Percentiles rank a stretch among this genome's conserved stretches.
phyloP scores from a whole-genome alignment of 2,113 vertebrate species.

The Colius striatus region DNA sequence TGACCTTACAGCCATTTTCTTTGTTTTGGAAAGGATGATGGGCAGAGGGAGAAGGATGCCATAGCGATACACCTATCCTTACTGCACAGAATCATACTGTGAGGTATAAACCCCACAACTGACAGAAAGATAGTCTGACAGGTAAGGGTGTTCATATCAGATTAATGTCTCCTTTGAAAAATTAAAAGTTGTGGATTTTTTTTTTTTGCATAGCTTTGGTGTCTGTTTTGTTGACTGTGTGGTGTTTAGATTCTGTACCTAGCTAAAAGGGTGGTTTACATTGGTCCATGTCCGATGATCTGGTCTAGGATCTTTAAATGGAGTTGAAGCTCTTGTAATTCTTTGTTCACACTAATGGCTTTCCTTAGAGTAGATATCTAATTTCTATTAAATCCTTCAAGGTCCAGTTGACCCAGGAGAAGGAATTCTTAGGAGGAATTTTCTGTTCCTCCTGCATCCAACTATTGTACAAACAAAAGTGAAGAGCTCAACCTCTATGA shows the following conservation, averaged over 20 bases:
- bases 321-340: neutral
- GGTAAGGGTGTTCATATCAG: neutral
- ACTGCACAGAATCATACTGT: neutral
- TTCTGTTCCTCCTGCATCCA: neutral
- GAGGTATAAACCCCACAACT: neutral
- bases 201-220: neutral
- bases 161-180: neutral
- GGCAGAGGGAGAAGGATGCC: neutral
- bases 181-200: neutral
- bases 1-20: neutral
- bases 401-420: slow-evolving; percentile 35
- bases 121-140: neutral
- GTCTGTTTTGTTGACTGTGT: neutral
- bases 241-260: neutral
- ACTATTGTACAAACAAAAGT: slow-evolving; percentile 7
- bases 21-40: slow-evolving; percentile 32
- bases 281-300: accelerated
- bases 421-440: slow-evolving; percentile 4
- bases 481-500: neutral
- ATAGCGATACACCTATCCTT: neutral
- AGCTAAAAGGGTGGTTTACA: neutral
- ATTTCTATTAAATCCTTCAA: slow-evolving; percentile 1
- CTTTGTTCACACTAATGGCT: neutral
- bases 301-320: neutral
- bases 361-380: neutral